Evolutionary conservation across 2,888 invertebrate genomes (phyloP).

Genomic region (Cosmia pyralina): DNA sequence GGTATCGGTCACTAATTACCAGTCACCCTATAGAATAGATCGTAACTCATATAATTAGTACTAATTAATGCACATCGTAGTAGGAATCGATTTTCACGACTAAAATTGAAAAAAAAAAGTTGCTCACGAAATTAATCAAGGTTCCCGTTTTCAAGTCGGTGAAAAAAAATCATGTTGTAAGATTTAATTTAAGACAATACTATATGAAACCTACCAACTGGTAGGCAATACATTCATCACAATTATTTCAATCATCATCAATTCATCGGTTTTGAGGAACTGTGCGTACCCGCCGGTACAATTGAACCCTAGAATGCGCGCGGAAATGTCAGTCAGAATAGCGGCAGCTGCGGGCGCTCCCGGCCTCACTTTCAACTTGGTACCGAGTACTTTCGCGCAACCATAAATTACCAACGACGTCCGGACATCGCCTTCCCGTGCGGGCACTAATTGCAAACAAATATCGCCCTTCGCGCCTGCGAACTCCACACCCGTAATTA

Average conservation of each 20-base stretch:
- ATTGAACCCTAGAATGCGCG: conserved; percentile 74
- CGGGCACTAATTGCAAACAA: conserved; percentile 84
- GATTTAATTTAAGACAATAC: conserved; percentile 3
- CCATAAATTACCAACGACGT: conserved; percentile 81
- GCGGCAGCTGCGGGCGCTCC: conserved; percentile 77
- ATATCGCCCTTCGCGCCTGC: conserved; percentile 82
- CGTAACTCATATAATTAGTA: not conserved
- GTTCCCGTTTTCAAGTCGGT: not conserved
- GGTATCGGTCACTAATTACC: no score
- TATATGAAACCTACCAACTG: no score
- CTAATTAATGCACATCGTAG: not conserved
- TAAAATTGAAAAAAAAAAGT: not conserved
- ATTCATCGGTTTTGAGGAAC: conserved; percentile 59
- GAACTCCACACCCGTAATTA: conserved; percentile 76
- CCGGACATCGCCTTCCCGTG: conserved; percentile 79
- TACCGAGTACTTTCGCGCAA: conserved; percentile 68
- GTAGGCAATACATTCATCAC: conserved; percentile 25
- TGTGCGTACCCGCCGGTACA: conserved; percentile 52
- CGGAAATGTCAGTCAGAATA: conserved; percentile 81
- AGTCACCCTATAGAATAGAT: no score
- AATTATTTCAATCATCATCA: conserved; percentile 57
- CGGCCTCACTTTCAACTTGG: conserved; percentile 65
- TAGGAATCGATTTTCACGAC: not conserved
- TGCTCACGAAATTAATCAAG: not conserved
- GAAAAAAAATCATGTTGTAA: not conserved